phyloP scores from a whole-genome alignment of 2,113 vertebrate species.

The Petaurus breviceps region DNA sequence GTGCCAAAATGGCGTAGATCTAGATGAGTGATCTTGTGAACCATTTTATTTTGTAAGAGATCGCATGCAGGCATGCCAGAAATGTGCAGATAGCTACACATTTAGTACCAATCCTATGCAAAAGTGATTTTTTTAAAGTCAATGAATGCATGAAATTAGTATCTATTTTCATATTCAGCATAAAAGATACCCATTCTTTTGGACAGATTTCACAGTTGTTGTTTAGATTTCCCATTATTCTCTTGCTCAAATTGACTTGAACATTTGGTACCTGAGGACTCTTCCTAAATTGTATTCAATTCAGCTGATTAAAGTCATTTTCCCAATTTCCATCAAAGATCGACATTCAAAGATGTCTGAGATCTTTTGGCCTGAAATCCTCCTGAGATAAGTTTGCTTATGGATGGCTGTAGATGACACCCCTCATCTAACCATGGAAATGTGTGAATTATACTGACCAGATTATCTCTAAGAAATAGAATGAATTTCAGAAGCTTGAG shows the following conservation, averaged over 20 bases:
- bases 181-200: slow-evolving; percentile 2
- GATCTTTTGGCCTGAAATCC: not conserved
- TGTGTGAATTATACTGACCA: not conserved
- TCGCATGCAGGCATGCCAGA: not conserved
- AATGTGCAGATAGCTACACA: not conserved
- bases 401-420: not conserved
- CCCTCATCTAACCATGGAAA: not conserved
- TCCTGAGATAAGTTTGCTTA: not conserved
- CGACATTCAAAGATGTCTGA: too few relatives aligned
- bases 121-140: not conserved
- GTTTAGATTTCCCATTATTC: not conserved
- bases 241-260: not conserved
- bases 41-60: not conserved
- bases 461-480: slow-evolving; percentile 12
- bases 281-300: slow-evolving; percentile 12
- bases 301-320: not conserved
- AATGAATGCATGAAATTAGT: not conserved
- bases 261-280: not conserved
- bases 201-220: not conserved
- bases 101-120: not conserved
- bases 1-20: not conserved
- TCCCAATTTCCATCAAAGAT: slow-evolving; percentile 8
- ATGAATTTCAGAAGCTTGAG: slow-evolving; percentile 15
- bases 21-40: not conserved
- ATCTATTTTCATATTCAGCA: not conserved